Evolutionary conservation across 2,113 vertebrate species (phyloP).

Genomic region (Leuciscus idus): DNA sequence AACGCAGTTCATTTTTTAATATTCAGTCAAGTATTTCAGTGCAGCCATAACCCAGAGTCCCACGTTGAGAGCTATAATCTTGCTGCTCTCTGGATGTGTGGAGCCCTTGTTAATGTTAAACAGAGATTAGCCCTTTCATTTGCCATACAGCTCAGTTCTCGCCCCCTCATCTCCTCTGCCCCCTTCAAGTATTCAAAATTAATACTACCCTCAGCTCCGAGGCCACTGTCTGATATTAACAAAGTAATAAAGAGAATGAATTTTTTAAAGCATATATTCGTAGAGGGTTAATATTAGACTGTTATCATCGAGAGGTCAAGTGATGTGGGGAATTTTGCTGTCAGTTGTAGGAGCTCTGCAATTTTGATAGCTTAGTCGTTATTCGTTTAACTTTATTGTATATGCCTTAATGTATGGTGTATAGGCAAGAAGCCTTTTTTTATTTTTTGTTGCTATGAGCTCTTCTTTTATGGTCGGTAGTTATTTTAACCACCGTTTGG

Average conservation of each 20-base stretch:
- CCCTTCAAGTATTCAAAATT: slow-evolving; percentile 67
- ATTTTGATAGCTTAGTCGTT: slow-evolving; percentile 24
- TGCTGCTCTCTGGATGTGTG: slow-evolving; percentile 20
- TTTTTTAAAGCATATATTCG: slow-evolving; percentile 75
- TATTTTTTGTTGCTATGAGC: neutral
- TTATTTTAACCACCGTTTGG: neutral
- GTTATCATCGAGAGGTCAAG: slow-evolving; percentile 67
- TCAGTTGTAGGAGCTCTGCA: slow-evolving; percentile 23
- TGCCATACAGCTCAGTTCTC: slow-evolving; percentile 57
- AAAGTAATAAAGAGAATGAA: slow-evolving; percentile 76
- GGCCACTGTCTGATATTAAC: slow-evolving; percentile 73
- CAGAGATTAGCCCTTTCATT: slow-evolving; percentile 49
- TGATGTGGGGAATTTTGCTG: slow-evolving; percentile 59
- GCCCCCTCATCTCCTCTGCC: slow-evolving; percentile 67
- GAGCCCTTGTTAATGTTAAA: slow-evolving; percentile 49
- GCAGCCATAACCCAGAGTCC: slow-evolving; percentile 11
- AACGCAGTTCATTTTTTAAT: slow-evolving; percentile 16
- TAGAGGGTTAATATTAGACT: slow-evolving; percentile 69
- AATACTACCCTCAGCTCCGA: slow-evolving; percentile 67
- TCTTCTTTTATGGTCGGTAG: neutral
- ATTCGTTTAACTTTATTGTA: slow-evolving; percentile 36
- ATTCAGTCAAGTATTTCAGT: slow-evolving; percentile 13
- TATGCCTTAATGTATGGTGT: neutral
- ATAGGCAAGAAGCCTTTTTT: neutral
- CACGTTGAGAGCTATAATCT: slow-evolving; percentile 4